Conservation (phyloP, 2,113 vertebrate species). For the Oreocharis arfaki region DNA sequence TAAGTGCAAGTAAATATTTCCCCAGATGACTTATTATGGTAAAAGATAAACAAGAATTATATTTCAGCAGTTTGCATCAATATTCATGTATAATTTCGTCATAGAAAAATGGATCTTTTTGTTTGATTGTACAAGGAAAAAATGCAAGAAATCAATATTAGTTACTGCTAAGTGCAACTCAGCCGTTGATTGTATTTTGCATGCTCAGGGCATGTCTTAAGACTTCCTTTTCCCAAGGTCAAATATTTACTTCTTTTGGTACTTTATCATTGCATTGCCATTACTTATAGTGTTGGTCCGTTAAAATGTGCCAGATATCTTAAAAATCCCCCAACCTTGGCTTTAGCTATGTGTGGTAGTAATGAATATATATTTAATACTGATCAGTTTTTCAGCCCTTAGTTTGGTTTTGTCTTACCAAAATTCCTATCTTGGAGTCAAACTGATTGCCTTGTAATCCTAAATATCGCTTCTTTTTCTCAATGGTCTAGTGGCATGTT, state of each 20-base stretch:
- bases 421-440: not conserved
- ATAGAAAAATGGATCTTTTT: not conserved
- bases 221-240: not conserved
- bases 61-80: not conserved
- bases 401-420: not conserved
- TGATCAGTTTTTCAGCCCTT: not conserved
- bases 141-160: not conserved
- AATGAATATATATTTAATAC: not conserved
- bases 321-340: not conserved
- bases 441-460: not conserved
- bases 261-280: not conserved
- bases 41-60: not conserved
- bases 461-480: conserved; percentile 11
- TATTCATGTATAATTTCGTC: not conserved
- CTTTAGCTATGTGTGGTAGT: not conserved
- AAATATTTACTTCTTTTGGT: not conserved
- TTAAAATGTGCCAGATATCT: not conserved
- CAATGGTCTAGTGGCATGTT: conserved; percentile 86
- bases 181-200: not conserved
- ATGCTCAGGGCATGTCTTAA: not conserved
- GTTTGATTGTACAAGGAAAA: not conserved
- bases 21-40: not conserved
- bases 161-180: not conserved
- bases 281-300: not conserved
- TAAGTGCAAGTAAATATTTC: not conserved